Conservation (phyloP, 2,888 invertebrate species). For the Leptinotarsa tumamoca region DNA sequence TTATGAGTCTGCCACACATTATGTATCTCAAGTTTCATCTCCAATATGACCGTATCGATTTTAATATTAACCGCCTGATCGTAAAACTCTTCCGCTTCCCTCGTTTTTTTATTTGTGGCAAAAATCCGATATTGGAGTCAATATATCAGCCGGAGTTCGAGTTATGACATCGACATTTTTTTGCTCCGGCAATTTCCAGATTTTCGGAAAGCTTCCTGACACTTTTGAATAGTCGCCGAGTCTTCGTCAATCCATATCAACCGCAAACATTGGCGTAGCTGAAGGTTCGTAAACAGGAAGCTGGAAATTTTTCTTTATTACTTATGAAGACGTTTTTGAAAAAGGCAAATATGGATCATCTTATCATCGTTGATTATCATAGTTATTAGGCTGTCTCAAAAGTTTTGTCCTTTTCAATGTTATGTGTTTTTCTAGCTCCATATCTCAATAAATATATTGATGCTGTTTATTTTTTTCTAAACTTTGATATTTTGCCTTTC, state of each 20-base stretch:
- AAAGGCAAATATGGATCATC: no score
- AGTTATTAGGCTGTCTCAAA: no score
- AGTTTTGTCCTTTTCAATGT: no score
- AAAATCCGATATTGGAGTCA: slow-evolving; percentile 10
- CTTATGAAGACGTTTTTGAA: no score
- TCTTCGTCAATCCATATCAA: background rate
- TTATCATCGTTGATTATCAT: no score
- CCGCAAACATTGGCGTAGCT: background rate
- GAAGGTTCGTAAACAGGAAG: background rate
- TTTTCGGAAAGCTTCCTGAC: background rate
- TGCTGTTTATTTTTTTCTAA: no score
- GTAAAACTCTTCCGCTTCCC: background rate
- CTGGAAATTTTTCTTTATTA: no score
- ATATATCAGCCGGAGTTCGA: background rate
- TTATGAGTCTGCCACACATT: background rate
- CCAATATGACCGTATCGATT: slow-evolving; percentile 9
- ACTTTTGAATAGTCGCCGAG: background rate
- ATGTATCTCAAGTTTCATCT: slow-evolving; percentile 12
- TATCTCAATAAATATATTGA: no score
- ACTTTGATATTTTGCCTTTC: no score
- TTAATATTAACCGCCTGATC: slow-evolving; percentile 9
- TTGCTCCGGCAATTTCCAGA: slow-evolving; percentile 5
- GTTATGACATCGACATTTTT: slow-evolving; percentile 11
- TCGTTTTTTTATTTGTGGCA: background rate
- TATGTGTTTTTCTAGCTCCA: no score